phyloP scores from a whole-genome alignment of 2,797 vertebrate species.

The Neosalanx taihuensis region DNA sequence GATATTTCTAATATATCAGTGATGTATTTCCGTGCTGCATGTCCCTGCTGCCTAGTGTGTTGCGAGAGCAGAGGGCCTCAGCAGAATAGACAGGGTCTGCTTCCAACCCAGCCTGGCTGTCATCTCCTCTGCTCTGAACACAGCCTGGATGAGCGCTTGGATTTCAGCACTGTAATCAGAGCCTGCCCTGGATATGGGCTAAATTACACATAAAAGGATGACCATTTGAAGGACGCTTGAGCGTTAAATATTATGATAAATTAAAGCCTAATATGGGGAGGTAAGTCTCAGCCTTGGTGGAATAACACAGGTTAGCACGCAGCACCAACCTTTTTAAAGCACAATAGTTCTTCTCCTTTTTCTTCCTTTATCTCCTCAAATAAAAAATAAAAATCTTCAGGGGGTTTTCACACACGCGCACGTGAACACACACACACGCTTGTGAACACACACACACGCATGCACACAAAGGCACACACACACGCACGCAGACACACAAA shows the following conservation, averaged over 20 bases:
- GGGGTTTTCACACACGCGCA: constrained; percentile 11
- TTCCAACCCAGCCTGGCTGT: constrained; percentile 50
- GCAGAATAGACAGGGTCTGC: too few relatives aligned
- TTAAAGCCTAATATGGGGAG: constrained; percentile 64
- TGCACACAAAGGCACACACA: too few relatives aligned
- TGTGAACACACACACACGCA: neutral
- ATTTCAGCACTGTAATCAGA: constrained; percentile 71
- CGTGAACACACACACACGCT: neutral
- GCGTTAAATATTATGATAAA: constrained; percentile 75
- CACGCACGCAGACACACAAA: neutral
- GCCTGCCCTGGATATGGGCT: constrained; percentile 73
- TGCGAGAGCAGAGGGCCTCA: too few relatives aligned
- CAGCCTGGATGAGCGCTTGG: constrained; percentile 54
- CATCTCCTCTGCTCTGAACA: constrained; percentile 59
- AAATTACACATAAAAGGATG: constrained; percentile 75
- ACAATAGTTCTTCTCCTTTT: constrained; percentile 18
- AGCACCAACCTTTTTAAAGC: constrained; percentile 31
- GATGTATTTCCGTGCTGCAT: too few relatives aligned
- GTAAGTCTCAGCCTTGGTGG: constrained; percentile 60
- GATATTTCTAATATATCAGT: too few relatives aligned
- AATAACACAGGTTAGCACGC: constrained; percentile 65
- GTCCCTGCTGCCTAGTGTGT: too few relatives aligned
- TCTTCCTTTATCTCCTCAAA: constrained; percentile 20
- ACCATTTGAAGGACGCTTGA: constrained; percentile 68
- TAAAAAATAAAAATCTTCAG: constrained; percentile 16